Evolutionary conservation across 2,113 vertebrate species (phyloP).

Genomic region (Phasianus colchicus): DNA sequence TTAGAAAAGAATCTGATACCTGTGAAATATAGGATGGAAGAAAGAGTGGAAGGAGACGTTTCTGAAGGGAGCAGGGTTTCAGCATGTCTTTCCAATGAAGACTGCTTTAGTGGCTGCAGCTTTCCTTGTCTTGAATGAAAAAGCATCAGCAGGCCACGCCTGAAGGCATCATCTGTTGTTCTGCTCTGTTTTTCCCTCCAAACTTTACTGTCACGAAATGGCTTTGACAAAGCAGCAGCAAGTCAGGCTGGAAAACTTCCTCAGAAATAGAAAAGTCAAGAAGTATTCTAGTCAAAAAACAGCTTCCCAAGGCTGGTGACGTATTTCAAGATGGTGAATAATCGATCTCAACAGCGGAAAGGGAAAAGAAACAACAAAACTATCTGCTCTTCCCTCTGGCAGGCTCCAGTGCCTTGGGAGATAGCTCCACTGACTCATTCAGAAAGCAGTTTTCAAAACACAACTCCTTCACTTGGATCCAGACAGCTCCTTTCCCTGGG

Average conservation of each 20-base stretch:
- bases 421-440: conserved; percentile 44
- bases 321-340: conserved; percentile 53
- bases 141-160: neutral
- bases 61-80: neutral
- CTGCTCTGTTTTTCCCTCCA: neutral
- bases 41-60: neutral
- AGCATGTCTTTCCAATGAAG: neutral
- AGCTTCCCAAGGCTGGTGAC: conserved; percentile 45
- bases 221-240: conserved; percentile 1
- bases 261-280: conserved; percentile 51
- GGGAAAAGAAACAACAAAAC: neutral
- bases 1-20: neutral
- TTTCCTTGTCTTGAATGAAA: neutral
- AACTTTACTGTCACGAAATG: neutral
- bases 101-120: neutral
- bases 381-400: conserved; percentile 42
- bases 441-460: conserved; percentile 45
- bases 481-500: neutral
- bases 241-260: conserved; percentile 20
- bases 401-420: conserved; percentile 26
- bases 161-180: neutral
- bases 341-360: conserved; percentile 12
- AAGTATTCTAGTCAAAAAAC: conserved; percentile 20
- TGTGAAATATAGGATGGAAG: neutral
- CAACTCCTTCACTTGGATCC: neutral